A percentile compares a stretch with the other conserved stretches of the same genome.
Evolutionary conservation across 1,140 invertebrate genomes (phyloP).

Genomic region (Caenorhabditis remanei): DNA sequence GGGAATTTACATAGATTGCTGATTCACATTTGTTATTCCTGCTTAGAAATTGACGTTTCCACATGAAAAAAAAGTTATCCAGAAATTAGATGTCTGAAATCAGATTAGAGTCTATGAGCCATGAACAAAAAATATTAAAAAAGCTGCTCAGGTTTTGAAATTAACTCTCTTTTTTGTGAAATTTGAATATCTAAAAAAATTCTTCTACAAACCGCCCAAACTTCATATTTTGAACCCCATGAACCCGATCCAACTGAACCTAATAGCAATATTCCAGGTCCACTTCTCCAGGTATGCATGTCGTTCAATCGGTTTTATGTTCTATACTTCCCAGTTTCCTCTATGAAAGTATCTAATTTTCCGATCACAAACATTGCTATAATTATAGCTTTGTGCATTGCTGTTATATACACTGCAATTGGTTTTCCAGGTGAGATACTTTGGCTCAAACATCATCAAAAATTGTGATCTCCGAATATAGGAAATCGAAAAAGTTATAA

Average conservation of each 20-base stretch:
- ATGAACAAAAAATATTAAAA: too few relatives aligned
- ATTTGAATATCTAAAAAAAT: too few relatives aligned
- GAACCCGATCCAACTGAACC: background rate
- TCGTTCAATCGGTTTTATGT: constrained; percentile 48
- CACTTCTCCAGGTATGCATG: constrained; percentile 22
- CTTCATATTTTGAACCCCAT: background rate
- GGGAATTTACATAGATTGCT: too few relatives aligned
- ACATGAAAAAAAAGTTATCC: too few relatives aligned
- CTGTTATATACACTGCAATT: constrained; percentile 30
- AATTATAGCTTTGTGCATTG: constrained; percentile 27
- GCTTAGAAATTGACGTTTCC: too few relatives aligned
- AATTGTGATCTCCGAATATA: too few relatives aligned
- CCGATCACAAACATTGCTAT: constrained; percentile 29
- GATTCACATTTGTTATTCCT: too few relatives aligned
- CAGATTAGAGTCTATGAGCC: too few relatives aligned
- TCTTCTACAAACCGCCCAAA: background rate
- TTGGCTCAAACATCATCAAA: background rate
- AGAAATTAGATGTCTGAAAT: too few relatives aligned
- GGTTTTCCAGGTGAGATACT: constrained; percentile 18
- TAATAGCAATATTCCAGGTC: background rate
- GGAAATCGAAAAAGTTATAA: too few relatives aligned
- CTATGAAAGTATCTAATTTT: constrained; percentile 13
- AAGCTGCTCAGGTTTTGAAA: too few relatives aligned
- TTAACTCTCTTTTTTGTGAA: background rate
- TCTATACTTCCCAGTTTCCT: constrained; percentile 17